phyloP scores from a whole-genome alignment of 2,888 invertebrate genomes.

The Parnassius glacialis region DNA sequence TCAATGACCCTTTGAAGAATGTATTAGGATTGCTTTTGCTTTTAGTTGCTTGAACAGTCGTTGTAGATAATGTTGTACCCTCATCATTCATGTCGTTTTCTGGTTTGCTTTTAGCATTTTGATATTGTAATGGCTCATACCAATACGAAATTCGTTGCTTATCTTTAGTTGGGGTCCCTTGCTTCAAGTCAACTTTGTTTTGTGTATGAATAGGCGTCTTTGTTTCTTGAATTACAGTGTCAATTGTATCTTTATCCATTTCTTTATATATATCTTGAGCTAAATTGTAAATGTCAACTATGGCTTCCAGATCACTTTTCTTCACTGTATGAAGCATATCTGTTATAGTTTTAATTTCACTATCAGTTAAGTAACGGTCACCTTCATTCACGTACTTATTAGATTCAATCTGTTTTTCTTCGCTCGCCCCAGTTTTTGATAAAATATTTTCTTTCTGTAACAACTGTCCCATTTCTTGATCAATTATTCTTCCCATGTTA shows the following conservation, averaged over 20 bases:
- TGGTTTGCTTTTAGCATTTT: slow-evolving; percentile 33
- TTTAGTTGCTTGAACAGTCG: slow-evolving; percentile 25
- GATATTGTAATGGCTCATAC: slow-evolving; percentile 48
- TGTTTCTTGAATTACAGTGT: slow-evolving; percentile 37
- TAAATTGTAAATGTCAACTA: slow-evolving; percentile 67
- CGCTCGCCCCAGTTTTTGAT: slow-evolving; percentile 15
- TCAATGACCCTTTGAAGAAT: slow-evolving; percentile 42
- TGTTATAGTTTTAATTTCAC: slow-evolving; percentile 60
- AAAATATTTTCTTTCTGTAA: slow-evolving; percentile 19
- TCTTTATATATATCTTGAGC: slow-evolving; percentile 70
- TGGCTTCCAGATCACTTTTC: slow-evolving; percentile 68
- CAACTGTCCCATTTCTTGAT: slow-evolving; percentile 5
- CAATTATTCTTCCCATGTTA: slow-evolving; percentile 30
- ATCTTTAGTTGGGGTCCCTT: slow-evolving; percentile 14
- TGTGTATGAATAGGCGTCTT: slow-evolving; percentile 26
- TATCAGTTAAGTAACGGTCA: slow-evolving; percentile 60
- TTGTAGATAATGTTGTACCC: slow-evolving; percentile 31
- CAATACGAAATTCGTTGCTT: slow-evolving; percentile 43
- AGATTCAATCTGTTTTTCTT: slow-evolving; percentile 4
- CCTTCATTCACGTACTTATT: slow-evolving; percentile 22
- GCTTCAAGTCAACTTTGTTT: slow-evolving; percentile 20
- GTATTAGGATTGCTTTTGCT: slow-evolving; percentile 27
- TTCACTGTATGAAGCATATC: slow-evolving; percentile 59
- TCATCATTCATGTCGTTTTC: slow-evolving; percentile 38
- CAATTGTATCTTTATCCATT: slow-evolving; percentile 45